Base-by-base conservation (phyloP, 2,888 invertebrate genomes). In the Pheosia gnoma region DNA sequence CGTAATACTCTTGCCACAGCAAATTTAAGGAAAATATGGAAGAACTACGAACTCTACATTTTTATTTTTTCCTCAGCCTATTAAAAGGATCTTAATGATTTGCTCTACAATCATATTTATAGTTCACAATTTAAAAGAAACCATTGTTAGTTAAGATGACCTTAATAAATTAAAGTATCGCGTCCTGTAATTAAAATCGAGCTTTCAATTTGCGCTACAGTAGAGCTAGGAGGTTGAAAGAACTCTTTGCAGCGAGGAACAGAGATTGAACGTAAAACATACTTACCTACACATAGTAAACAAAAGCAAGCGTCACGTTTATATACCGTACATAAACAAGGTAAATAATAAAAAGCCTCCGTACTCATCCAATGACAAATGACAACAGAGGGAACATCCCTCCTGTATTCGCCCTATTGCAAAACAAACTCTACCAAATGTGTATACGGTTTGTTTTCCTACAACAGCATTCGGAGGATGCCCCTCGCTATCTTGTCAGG, bases 401-500 rank as follows among this genome's bases (percentile, higher is more conserved):
- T 93, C 90, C 80, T 39, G 71, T 56, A n/a, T 3, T 3, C 0
- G 11, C 43, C 5, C 38, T 79, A 82, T 56, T 13, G 58, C 7
- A 86, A 85, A 81, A 63, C 74, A 70, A 67, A 75, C 87, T 78
- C 63, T 87, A 81, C 11, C 0, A 0, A 61, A 1, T 11, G 0
- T 3, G 0, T 3, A 65, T 77, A 87, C 63, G 77, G 81, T 67
- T 36, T 58, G 64, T 56, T 80, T 70, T 81, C 61, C 78, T 67
- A 58, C 63, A 65, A 66, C 81, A 63, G 53, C 51, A 63, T 59
- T 69, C 79, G 87, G 88, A 90, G 91, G 93, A 93, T 93, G 92
- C 78, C 88, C 89, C 89, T 84, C 84, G 85, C 89, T 93, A 93
- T 93, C 93, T 93, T 93, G 93, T 93, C 93, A 88, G 84, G 88